Base-by-base conservation (phyloP, 2,797 vertebrate genomes). In the Oreochromis grahami region DNA sequence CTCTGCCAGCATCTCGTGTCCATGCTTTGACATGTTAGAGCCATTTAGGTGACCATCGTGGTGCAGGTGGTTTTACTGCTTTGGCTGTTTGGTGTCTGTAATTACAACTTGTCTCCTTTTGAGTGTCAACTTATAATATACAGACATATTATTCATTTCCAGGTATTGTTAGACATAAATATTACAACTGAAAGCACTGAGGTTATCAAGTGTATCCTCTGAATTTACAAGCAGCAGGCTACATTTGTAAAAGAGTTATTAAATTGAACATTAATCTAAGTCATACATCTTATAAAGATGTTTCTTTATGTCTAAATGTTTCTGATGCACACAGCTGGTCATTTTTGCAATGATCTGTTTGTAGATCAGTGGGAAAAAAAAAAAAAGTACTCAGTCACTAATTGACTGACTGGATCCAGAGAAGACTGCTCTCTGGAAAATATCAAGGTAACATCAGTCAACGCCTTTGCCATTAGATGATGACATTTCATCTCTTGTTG, bases 331-430 rank as follows among this genome's bases (percentile, higher is more conserved):
- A 24, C 12, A 65, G 11, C n/a, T 24, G 19, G 24, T 45, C 15
- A 78, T 9, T 78, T 19, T 78, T 78, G 7, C 7, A 43, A 21
- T 0, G 0, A 21, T 41, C 34, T 0, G 11, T 43, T 60, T 77
- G 29, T 34, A 58, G 15, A 34, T 58, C 29, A 58, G 55, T 17
- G 53, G 24, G 4, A 29, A 36, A 36, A 36, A 36, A 8, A 43
- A 56, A 45, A 68, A 24, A 17, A 11, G n/a, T 17, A 48, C 17
- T 48, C 7, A 17, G 9, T 24, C 53, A 65, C 63, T 34, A 60
- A 34, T 2, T 7, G 45, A 78, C 9, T 60, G 58, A 77, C 29
- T 52, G 17, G 7, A 26, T 19, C 32, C 29, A 15, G 36, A 77
- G 3, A 60, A 60, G 41, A 11, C 34, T 2, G 43, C 29, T 77